Evolutionary conservation across 1,140 invertebrate genomes (phyloP).

Genomic region (Meloidogyne chitwoodi): DNA sequence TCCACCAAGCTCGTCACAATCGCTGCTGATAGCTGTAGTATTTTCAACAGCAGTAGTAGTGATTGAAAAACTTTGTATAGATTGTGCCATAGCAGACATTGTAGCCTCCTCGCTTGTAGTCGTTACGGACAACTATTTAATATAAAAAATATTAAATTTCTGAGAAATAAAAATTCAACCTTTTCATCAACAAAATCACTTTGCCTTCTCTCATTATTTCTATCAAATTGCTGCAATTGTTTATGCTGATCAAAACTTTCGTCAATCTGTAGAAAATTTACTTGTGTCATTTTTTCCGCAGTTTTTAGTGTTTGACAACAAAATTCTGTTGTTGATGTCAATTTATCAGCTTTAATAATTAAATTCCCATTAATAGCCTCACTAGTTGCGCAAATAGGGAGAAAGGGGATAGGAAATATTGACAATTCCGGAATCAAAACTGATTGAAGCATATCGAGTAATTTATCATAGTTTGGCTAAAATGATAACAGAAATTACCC

Average conservation of each 20-base stretch:
- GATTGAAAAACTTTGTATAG: background rate
- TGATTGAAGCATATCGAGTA: slow-evolving; percentile 17
- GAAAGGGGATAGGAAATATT: background rate
- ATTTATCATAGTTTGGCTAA: slow-evolving; percentile 25
- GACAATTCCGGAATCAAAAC: slow-evolving; percentile 6
- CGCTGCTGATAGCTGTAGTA: background rate
- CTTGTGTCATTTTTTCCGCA: slow-evolving; percentile 18
- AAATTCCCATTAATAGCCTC: background rate
- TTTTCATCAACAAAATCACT: background rate
- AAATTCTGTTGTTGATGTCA: background rate
- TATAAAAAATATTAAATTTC: background rate
- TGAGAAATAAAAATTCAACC: background rate
- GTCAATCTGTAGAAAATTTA: background rate
- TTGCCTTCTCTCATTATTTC: background rate
- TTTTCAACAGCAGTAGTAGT: background rate
- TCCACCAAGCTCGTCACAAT: slow-evolving; percentile 3
- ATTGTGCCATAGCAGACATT: background rate
- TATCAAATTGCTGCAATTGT: background rate
- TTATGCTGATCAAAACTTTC: background rate
- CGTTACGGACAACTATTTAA: background rate
- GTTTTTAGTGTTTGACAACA: slow-evolving; percentile 10
- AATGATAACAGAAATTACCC: background rate
- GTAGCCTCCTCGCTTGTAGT: background rate
- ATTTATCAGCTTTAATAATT: background rate
- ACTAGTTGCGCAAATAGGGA: background rate